A percentile compares a stretch with the other conserved stretches of the same genome.
Evolutionary conservation across 2,888 invertebrate genomes (phyloP).

Genomic region (Resseliella maxima): DNA sequence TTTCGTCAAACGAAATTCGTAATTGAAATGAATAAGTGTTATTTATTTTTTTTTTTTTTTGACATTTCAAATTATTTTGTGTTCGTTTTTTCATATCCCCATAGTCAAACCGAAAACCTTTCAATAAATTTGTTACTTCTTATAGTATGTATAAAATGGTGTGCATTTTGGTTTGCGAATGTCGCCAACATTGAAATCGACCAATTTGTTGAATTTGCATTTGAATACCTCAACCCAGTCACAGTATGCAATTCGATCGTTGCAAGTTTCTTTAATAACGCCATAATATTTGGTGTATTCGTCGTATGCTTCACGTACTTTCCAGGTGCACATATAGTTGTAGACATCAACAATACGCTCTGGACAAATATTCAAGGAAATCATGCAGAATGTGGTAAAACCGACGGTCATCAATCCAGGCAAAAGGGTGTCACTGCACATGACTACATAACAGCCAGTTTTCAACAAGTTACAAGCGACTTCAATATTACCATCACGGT

Average conservation of each 20-base stretch:
- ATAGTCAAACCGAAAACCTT: too few relatives aligned
- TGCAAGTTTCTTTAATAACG: not conserved
- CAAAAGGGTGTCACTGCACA: slow-evolving; percentile 75
- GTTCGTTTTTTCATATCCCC: too few relatives aligned
- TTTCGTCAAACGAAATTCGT: too few relatives aligned
- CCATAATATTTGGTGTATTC: not conserved
- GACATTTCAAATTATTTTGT: too few relatives aligned
- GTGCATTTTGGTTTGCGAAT: not conserved
- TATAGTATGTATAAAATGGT: too few relatives aligned
- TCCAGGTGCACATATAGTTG: slow-evolving; percentile 67
- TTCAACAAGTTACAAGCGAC: slow-evolving; percentile 74
- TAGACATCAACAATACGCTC: slow-evolving; percentile 71
- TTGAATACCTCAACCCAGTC: slow-evolving; percentile 57
- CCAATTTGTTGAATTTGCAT: slow-evolving; percentile 51
- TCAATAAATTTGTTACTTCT: too few relatives aligned
- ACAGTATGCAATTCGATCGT: not conserved
- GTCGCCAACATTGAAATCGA: not conserved
- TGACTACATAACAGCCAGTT: slow-evolving; percentile 71
- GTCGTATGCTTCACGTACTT: slow-evolving; percentile 3
- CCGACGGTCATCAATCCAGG: slow-evolving; percentile 76
- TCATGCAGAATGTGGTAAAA: slow-evolving; percentile 78
- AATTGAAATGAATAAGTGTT: too few relatives aligned
- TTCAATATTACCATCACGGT: slow-evolving; percentile 78
- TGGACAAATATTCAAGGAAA: slow-evolving; percentile 76
- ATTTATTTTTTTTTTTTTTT: too few relatives aligned